Evolutionary conservation across 2,797 vertebrate species (phyloP), one percentile per base, ranked within the genome.

Genomic region (Channallabes apus): DNA sequence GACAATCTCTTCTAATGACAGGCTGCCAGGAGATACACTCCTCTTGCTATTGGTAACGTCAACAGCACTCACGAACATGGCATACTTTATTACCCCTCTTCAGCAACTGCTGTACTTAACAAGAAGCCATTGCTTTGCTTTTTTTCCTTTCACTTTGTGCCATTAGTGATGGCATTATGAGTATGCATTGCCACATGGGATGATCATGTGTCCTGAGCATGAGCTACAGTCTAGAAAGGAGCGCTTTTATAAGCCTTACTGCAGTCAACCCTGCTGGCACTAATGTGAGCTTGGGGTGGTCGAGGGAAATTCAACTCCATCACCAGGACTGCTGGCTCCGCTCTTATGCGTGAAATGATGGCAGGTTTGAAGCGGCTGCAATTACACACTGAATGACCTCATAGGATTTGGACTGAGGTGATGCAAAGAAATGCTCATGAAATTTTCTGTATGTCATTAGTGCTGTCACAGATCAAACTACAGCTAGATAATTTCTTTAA

Each of bases 371-470:
- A 86, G 85, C 58, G 54, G 84, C 84, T 84, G 82, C 86, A 88
- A 91, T 91, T 89, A 89, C 80, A 90, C 82, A 86, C 67, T 76
- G 80, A 82, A 87, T 88, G 86, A 89, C 85, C 83, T 90, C 84
- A 90, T 85, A 82, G 88, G 86, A 59, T 88, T 80, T 61, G 73
- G 67, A 20, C 54, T 75, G 35, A 64, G 64, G 83, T 69, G 82
- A 86, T 87, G 77, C 82, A 86, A 65, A 72, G 73, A 86, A 83
- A 77, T 83, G 61, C 51, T 78, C 24, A 54, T 82, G 1, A 68
- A 51, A 83, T 80, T 77, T 77, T 38, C 64, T 79, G 46, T 86
- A 54, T 78, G 58, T 86, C 56, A 79, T 35, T 62, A 51, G 51
- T 38, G 65, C 27, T 64, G 35, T 82, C 73, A 83, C 15, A 59